Conservation (phyloP, 2,888 invertebrate species). For the Agonopterix alstromeriana region DNA sequence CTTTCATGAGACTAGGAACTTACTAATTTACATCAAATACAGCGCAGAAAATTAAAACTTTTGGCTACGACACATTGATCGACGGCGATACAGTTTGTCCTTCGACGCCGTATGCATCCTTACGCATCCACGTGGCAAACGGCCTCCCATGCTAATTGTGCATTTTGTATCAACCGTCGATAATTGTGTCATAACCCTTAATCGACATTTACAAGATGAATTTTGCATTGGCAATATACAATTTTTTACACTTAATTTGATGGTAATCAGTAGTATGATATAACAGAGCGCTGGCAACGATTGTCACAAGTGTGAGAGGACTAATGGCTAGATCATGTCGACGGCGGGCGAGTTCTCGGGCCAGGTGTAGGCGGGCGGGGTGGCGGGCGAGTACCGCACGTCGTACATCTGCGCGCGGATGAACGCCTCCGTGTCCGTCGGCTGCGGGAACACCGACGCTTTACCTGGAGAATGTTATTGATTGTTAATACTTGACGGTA, state of each 20-base stretch:
- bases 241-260: neutral
- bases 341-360: conserved; percentile 35
- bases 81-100: no score
- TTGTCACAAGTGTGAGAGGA: neutral
- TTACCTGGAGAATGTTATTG: conserved; percentile 70
- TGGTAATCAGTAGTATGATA: neutral
- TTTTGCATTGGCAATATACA: neutral
- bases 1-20: no score
- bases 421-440: conserved; percentile 82
- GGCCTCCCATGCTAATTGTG: no score
- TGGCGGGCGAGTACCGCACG: conserved; percentile 79
- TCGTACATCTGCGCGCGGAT: conserved; percentile 90
- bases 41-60: no score
- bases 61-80: no score
- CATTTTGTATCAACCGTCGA: no score
- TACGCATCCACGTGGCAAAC: no score
- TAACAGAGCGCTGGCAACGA: neutral
- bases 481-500: no score
- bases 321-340: conserved; percentile 33
- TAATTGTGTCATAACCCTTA: no score
- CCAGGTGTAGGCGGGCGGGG: conserved; percentile 81
- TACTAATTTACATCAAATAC: no score
- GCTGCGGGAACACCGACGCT: conserved; percentile 88
- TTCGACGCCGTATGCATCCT: no score
- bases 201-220: no score